Conservation (phyloP, 2,113 vertebrate genomes). For the Zosterops hypoxanthus region DNA sequence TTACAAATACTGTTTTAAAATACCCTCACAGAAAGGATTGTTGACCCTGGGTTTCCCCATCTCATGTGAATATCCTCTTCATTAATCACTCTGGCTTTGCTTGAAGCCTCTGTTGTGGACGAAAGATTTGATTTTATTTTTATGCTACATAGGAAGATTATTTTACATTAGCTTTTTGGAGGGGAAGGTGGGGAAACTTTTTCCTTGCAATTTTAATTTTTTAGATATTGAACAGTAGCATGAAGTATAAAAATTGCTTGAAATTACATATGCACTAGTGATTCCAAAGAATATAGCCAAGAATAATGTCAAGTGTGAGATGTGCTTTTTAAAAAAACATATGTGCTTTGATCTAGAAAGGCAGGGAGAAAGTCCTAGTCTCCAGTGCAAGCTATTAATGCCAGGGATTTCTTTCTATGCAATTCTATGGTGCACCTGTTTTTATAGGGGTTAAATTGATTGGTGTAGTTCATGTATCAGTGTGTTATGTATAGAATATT, state of each 20-base stretch:
- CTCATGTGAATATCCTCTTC: background rate
- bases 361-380: background rate
- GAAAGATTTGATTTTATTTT: background rate
- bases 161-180: background rate
- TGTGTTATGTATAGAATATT: background rate
- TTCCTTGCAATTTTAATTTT: background rate
- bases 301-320: background rate
- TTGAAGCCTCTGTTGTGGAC: background rate
- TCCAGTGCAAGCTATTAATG: constrained; percentile 4
- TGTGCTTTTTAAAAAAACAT: background rate
- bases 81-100: background rate
- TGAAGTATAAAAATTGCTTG: constrained; percentile 36
- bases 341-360: constrained; percentile 12
- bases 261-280: constrained; percentile 23
- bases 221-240: background rate
- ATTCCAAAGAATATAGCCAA: constrained; percentile 62
- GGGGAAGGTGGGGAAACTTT: background rate
- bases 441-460: background rate
- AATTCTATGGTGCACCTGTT: constrained; percentile 36
- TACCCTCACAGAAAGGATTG: background rate
- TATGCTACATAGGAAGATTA: background rate
- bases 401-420: constrained; percentile 66
- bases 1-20: background rate
- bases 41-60: background rate
- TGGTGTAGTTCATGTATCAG: background rate